Conservation (phyloP, 2,113 vertebrate genomes). For the Osmerus mordax region DNA sequence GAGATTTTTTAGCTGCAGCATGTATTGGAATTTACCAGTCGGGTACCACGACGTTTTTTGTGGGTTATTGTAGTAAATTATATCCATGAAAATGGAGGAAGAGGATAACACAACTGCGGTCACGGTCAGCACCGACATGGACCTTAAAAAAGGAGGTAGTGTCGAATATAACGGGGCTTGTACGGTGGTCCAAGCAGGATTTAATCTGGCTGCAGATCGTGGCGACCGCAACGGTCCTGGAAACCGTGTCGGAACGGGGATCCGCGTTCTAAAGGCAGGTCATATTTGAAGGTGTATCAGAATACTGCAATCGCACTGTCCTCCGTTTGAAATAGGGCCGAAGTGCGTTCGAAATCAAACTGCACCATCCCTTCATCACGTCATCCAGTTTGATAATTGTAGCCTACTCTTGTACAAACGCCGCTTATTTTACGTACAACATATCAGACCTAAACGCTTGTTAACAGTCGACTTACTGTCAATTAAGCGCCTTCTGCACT, state of each 20-base stretch:
- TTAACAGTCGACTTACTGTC: too few relatives aligned
- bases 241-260: slow-evolving; percentile 65
- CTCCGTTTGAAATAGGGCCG: slow-evolving; percentile 37
- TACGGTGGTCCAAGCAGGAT: slow-evolving; percentile 61
- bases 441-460: too few relatives aligned
- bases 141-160: slow-evolving; percentile 56
- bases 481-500: too few relatives aligned
- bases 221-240: slow-evolving; percentile 61
- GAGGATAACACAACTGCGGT: slow-evolving; percentile 50
- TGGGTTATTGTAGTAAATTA: slow-evolving; percentile 25
- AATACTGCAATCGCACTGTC: slow-evolving; percentile 14
- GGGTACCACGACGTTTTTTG: slow-evolving; percentile 20
- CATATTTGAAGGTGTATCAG: slow-evolving; percentile 4
- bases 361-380: slow-evolving; percentile 9
- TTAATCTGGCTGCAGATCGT: slow-evolving; percentile 56
- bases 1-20: slow-evolving; percentile 47
- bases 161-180: slow-evolving; percentile 66
- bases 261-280: slow-evolving; percentile 77
- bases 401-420: slow-evolving; percentile 31
- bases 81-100: slow-evolving; percentile 72
- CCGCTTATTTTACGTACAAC: too few relatives aligned
- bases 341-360: slow-evolving; percentile 44
- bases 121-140: slow-evolving; percentile 46
- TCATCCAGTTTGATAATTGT: slow-evolving; percentile 28
- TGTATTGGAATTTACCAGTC: slow-evolving; percentile 60